Evolutionary conservation across 2,888 invertebrate species (phyloP).

Genomic region (Euproctis similis): DNA sequence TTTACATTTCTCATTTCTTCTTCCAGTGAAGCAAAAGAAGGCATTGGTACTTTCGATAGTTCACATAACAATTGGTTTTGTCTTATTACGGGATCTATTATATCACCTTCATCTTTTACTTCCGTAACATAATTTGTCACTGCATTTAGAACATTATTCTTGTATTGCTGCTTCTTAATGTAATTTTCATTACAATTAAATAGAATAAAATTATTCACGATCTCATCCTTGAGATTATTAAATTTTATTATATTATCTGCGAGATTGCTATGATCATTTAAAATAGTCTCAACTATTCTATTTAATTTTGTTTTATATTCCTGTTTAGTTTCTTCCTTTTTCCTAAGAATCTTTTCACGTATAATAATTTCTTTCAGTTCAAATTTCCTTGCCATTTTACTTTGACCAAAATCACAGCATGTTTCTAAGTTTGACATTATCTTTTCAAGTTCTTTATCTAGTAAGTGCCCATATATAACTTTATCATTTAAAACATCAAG

Average conservation of each 20-base stretch:
- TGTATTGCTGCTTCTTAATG: constrained; percentile 30
- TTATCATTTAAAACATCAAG: constrained; percentile 36
- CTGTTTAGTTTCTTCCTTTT: constrained; percentile 32
- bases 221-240: constrained; percentile 32
- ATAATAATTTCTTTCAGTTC: constrained; percentile 33
- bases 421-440: constrained; percentile 28
- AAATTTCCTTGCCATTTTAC: constrained; percentile 26
- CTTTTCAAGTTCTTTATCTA: constrained; percentile 39
- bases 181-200: constrained; percentile 33
- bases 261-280: constrained; percentile 25
- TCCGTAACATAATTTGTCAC: constrained; percentile 26
- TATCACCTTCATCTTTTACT: constrained; percentile 12
- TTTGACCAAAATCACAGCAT: constrained; percentile 23
- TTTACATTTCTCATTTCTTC: constrained; percentile 42
- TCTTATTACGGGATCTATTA: constrained; percentile 27
- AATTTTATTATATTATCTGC: constrained; percentile 17
- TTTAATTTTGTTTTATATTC: constrained; percentile 40
- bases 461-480: constrained; percentile 29
- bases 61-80: constrained; percentile 46
- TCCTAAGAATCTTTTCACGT: constrained; percentile 33
- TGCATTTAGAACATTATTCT: constrained; percentile 30
- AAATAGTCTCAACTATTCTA: constrained; percentile 27
- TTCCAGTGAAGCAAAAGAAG: constrained; percentile 27
- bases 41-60: constrained; percentile 35
- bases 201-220: constrained; percentile 42